Conservation (phyloP, 1,140 invertebrate species). For the Pogonomyrmex californicus region DNA sequence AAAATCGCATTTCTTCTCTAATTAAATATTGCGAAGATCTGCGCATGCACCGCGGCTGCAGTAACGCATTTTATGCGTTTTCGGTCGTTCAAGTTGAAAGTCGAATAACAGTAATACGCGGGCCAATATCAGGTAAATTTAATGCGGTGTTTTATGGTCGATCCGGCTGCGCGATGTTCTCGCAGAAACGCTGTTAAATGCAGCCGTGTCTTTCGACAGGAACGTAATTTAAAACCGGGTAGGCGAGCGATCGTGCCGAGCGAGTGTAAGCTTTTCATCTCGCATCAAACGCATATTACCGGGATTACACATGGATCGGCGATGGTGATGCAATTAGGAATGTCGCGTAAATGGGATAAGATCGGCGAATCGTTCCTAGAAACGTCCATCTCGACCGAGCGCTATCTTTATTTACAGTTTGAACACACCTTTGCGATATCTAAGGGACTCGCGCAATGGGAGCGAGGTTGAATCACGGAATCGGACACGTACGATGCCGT, state of each 20-base stretch:
- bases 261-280: constrained; percentile 7
- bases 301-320: background rate
- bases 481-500: constrained; percentile 38
- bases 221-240: constrained; percentile 35
- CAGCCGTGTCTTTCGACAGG: constrained; percentile 35
- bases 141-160: constrained; percentile 47
- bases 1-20: constrained; percentile 10
- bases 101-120: constrained; percentile 44
- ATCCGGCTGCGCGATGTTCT: constrained; percentile 52
- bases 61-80: constrained; percentile 37
- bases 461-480: constrained; percentile 57
- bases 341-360: constrained; percentile 39
- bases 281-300: constrained; percentile 32
- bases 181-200: constrained; percentile 43
- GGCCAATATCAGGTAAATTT: constrained; percentile 56
- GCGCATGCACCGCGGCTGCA: background rate
- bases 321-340: constrained; percentile 43
- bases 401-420: constrained; percentile 54
- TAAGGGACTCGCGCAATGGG: constrained; percentile 9
- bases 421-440: constrained; percentile 21
- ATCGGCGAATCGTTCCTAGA: constrained; percentile 6
- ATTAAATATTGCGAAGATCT: constrained; percentile 35
- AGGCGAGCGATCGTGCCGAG: constrained; percentile 28
- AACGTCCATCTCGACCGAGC: background rate
- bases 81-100: constrained; percentile 39